Base-by-base conservation (phyloP, 1,140 invertebrate genomes). In the Phocides pigmalion region DNA sequence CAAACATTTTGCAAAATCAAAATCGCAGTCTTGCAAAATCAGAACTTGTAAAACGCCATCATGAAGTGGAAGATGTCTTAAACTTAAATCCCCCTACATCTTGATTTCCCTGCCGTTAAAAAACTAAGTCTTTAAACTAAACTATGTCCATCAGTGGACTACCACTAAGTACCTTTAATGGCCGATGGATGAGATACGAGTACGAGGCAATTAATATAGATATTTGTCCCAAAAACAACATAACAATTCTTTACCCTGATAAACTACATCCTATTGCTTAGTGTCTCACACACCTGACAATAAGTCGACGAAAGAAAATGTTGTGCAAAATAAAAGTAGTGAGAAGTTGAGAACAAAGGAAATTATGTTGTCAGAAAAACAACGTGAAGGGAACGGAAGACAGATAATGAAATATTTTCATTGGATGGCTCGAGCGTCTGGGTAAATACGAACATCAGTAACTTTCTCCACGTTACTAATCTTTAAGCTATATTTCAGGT, bases 331-430 rank as follows among this genome's bases (percentile, higher is more conserved):
- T 15, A 5, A 64, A 63, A 28, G 39, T 16, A 32, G 28, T 32
- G 28, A 39, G 61, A 64, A 70, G 22, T 8, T 32, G 28, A 39
- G 61, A 64, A 70, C 61, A 74, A 72, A 73, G 66, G 66, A 65
- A 68, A 70, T 76, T 70, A 67, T 62, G 62, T 67, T 49, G 56
- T 62, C 58, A 71, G 51, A 41, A 15, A 51, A 65, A 66, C 62
- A 44, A 49, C 59, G 46, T 63, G 66, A 76, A 71, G 49, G 67
- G 11, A 20, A 19, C 46, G 51, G 58, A 42, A 56, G 50, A 17
- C n/a, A 15, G 22, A 44, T 74, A 74, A 74, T 76, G 66, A 74
- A 76, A 76, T 76, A 72, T 71, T 74, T 71, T 70, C 28, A 71
- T 72, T 76, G 66, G 58, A 62, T 39, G 20, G 46, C 39, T 20